Evolutionary conservation across 2,888 invertebrate genomes (phyloP).

Genomic region (Hipparchia semele): DNA sequence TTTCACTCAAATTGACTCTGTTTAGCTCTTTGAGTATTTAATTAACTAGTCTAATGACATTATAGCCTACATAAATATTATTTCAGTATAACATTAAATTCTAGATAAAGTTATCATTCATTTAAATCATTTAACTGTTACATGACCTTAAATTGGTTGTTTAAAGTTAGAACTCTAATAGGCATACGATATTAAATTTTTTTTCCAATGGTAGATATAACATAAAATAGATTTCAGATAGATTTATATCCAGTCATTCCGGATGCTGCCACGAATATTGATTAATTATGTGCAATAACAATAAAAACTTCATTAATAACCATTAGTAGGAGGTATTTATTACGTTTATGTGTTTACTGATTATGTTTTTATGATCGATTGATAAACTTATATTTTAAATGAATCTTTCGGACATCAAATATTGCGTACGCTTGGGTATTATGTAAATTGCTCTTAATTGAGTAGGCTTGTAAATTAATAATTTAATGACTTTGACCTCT

Average conservation of each 20-base stretch:
- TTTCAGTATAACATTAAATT: background rate
- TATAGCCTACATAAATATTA: background rate
- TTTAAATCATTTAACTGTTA: too few species aligned
- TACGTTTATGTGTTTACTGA: background rate
- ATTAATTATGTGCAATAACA: conserved; percentile 9
- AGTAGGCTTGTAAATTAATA: conserved; percentile 75
- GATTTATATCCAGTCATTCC: background rate
- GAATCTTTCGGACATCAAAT: conserved; percentile 33
- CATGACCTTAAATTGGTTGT: too few species aligned
- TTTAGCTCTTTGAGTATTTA: too few species aligned
- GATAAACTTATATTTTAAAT: background rate
- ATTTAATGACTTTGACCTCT: conserved; percentile 72
- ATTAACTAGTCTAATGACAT: background rate
- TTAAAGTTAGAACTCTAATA: too few species aligned
- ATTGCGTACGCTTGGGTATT: conserved; percentile 37
- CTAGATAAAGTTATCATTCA: too few species aligned
- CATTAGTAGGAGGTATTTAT: conserved; percentile 5
- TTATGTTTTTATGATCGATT: conserved; percentile 13
- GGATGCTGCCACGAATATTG: background rate
- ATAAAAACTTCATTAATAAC: conserved; percentile 10
- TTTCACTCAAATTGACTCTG: too few species aligned
- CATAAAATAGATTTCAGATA: too few species aligned
- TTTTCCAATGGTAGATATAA: too few species aligned
- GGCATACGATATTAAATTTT: too few species aligned
- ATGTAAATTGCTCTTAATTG: conserved; percentile 68